A percentile compares a stretch with the other conserved stretches of the same genome.
Conservation (phyloP, 2,888 invertebrate genomes). For the Lacanobia wlatinum region DNA sequence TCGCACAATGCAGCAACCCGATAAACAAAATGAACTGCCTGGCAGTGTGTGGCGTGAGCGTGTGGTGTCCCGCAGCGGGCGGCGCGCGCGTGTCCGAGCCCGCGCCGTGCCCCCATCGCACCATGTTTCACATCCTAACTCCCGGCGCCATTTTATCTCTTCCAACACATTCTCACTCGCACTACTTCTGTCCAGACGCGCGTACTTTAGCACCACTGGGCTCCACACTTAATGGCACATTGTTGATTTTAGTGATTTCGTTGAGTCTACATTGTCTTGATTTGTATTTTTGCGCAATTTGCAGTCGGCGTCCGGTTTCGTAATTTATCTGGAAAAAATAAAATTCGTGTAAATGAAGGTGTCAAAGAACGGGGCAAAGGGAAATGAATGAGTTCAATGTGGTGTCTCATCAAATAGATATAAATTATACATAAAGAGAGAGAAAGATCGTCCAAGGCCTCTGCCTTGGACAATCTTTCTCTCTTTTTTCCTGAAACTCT, state of each 20-base stretch:
- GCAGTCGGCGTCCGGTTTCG: conserved; percentile 38
- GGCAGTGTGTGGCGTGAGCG: conserved; percentile 26
- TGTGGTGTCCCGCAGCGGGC: conserved; percentile 57
- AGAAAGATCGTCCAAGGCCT: too few relatives aligned
- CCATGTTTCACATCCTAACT: conserved; percentile 87
- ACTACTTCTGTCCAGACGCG: conserved; percentile 12
- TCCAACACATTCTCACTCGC: conserved; percentile 70
- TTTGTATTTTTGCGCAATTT: conserved; percentile 30
- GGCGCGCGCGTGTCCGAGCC: conserved; percentile 76
- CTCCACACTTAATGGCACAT: conserved; percentile 45
- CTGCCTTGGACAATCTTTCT: too few relatives aligned
- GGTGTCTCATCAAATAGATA: neutral
- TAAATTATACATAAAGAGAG: too few relatives aligned
- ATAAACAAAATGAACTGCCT: conserved; percentile 66
- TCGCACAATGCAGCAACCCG: conserved; percentile 76
- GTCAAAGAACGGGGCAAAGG: conserved; percentile 1
- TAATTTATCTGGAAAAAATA: conserved; percentile 39
- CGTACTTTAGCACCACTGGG: conserved; percentile 27
- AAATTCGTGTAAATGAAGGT: neutral
- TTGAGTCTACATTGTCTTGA: conserved; percentile 46
- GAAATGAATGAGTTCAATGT: neutral
- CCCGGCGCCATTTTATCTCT: conserved; percentile 68
- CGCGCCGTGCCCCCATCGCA: conserved; percentile 84
- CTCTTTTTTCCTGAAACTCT: too few relatives aligned
- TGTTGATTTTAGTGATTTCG: conserved; percentile 30